Percentiles rank a stretch among this genome's conserved stretches.
These are phyloP conservation scores for Palythoa heliodiscus DNA, from an alignment of 92 coral and sea anemone genomes.

Conservation along the genomic window DNA sequence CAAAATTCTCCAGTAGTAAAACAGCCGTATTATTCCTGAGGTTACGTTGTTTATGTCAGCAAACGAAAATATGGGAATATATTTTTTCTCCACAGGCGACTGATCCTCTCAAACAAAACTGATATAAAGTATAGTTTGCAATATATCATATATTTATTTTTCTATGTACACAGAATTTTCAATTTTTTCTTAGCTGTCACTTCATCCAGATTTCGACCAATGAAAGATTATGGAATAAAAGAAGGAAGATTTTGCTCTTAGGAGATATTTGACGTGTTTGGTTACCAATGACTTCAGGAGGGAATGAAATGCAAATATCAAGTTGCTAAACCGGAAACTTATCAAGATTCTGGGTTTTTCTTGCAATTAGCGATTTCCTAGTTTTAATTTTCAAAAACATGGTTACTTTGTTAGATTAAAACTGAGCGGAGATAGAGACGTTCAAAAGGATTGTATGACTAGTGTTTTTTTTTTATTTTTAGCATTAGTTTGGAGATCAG, in stretches of 20 bases:
- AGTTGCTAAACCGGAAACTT: conserved; percentile 26
- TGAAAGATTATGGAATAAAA: neutral
- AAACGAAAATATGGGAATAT: neutral
- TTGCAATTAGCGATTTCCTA: neutral
- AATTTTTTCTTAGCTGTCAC: conserved; percentile 32
- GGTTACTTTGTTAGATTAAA: conserved; percentile 2
- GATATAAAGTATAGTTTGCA: neutral
- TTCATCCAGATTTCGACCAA: conserved; percentile 15
- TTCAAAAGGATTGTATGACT: neutral
- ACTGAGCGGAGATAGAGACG: neutral
- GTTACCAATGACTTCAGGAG: conserved; percentile 34
- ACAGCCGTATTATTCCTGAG: neutral
- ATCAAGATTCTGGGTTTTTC: neutral
- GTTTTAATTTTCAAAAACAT: neutral
- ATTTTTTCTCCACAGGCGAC: conserved; percentile 3
- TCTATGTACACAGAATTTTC: conserved; percentile 13
- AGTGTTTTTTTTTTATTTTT: neutral
- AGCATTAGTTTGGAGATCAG: neutral
- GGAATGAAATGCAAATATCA: conserved; percentile 25
- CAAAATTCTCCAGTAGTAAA: neutral
- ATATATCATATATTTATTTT: conserved; percentile 20
- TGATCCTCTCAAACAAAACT: neutral
- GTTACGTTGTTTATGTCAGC: neutral
- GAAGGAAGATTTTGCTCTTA: conserved; percentile 4
- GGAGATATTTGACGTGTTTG: conserved; percentile 29